Evolutionary conservation across 2,888 invertebrate genomes (phyloP), one percentile per base, ranked within the genome.

Genomic region (Tortrix viridana): DNA sequence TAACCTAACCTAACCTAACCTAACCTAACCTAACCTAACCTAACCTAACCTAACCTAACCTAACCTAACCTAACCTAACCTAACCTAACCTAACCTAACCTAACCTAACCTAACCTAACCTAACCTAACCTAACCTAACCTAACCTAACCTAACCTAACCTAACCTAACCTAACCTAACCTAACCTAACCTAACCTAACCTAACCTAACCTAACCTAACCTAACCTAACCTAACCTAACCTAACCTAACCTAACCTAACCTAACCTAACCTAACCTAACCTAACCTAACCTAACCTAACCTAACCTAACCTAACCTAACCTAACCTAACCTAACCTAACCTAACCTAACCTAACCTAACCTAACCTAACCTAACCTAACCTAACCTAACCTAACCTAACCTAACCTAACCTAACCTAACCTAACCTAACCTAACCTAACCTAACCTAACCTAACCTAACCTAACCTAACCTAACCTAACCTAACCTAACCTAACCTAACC

Each of bases 401-500:
- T 52, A 62, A 56, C 56, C 46, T 47, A 56, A 56, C 56, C 47
- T 48, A 56, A 37, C 49, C 48, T 47, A 58, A 48, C 58, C 58
- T 41, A 50, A 50, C 58, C 49, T 58, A 49, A 50, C 50, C 58
- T 58, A 58, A 50, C 58, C 38, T 41, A 49, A 49, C 49, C 48
- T 49, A 49, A 49, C 49, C 48, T 58, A 58, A 58, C 49, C 58
- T 56, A 57, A 58, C 58, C 46, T 56, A 56, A 56, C 43, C 41
- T 19, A 49, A 49, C 20, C 22, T 47, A 43, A 58, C 43, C 58
- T 41, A 47, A 57, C 47, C 57, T 38, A 47, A 57, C 47, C 37
- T 47, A 47, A 57, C 48, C 57, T 50, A 41, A 50, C 50, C 58
- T 58, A 58, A 58, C 58, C 57, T 57, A 48, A 48, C 50, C 58